Evolutionary conservation across 1,140 invertebrate genomes (phyloP).

Genomic region (Contarinia nasturtii): DNA sequence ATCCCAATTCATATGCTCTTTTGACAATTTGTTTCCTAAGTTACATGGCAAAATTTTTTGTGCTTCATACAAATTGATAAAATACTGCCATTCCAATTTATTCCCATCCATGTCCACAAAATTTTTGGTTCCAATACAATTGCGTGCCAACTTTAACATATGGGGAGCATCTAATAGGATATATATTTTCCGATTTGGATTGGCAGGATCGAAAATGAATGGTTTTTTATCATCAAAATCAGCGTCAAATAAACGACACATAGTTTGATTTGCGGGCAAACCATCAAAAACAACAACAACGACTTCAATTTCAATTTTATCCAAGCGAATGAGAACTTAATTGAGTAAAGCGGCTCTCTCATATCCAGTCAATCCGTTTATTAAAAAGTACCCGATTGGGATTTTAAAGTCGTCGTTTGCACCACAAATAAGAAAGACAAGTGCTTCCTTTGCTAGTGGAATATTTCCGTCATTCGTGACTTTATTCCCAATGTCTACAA

Average conservation of each 20-base stretch:
- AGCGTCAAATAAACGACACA: background rate
- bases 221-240: background rate
- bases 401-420: background rate
- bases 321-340: background rate
- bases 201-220: background rate
- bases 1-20: background rate
- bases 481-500: background rate
- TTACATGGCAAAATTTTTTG: background rate
- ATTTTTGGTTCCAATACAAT: background rate
- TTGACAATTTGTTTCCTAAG: background rate
- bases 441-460: conserved; percentile 1
- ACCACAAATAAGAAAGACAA: conserved; percentile 4
- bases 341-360: background rate
- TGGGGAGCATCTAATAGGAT: background rate
- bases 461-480: background rate
- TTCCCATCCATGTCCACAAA: background rate
- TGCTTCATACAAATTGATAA: background rate
- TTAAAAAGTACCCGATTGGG: background rate
- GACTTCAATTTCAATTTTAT: background rate
- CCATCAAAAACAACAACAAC: background rate
- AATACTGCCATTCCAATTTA: background rate
- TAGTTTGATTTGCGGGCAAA: background rate
- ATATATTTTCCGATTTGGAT: background rate
- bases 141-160: background rate
- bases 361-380: background rate